Conservation (phyloP, 2,888 invertebrate species). For the Bombylius major region DNA sequence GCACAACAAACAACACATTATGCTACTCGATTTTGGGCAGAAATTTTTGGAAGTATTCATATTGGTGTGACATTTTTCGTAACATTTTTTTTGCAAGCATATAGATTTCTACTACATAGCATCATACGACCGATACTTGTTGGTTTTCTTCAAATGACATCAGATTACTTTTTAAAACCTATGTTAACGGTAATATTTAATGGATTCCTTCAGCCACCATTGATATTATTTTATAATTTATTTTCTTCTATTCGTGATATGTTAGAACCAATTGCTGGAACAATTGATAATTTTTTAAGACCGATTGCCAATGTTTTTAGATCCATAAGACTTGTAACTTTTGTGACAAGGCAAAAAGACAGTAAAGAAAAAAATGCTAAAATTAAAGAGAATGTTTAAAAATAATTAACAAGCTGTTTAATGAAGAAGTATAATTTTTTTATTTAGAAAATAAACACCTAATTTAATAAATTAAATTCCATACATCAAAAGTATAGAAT, state of each 20-base stretch:
- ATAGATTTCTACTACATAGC: conserved; percentile 45
- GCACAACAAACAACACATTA: conserved; percentile 46
- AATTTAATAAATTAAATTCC: too few relatives aligned
- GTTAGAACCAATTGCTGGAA: conserved; percentile 47
- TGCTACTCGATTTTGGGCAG: conserved; percentile 53
- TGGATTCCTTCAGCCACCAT: conserved; percentile 51
- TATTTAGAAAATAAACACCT: too few relatives aligned
- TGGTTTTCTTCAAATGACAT: conserved; percentile 46
- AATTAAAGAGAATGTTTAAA: too few relatives aligned
- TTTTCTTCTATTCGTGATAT: conserved; percentile 48
- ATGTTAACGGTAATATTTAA: conserved; percentile 48
- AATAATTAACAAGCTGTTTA: too few relatives aligned
- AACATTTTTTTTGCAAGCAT: conserved; percentile 46
- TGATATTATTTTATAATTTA: conserved; percentile 51
- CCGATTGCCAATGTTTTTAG: conserved; percentile 25
- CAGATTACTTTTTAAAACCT: conserved; percentile 58
- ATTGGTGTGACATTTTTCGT: conserved; percentile 47
- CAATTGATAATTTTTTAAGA: conserved; percentile 36
- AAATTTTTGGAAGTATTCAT: conserved; percentile 50
- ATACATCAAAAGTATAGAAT: too few relatives aligned
- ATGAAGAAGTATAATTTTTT: too few relatives aligned
- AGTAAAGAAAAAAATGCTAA: neutral
- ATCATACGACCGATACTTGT: conserved; percentile 46
- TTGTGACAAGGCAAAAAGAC: conserved; percentile 13
- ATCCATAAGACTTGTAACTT: conserved; percentile 25